Evolutionary conservation across 2,888 invertebrate genomes (phyloP), one percentile per base, ranked within the genome.

Genomic region (Oxytorus armatus): DNA sequence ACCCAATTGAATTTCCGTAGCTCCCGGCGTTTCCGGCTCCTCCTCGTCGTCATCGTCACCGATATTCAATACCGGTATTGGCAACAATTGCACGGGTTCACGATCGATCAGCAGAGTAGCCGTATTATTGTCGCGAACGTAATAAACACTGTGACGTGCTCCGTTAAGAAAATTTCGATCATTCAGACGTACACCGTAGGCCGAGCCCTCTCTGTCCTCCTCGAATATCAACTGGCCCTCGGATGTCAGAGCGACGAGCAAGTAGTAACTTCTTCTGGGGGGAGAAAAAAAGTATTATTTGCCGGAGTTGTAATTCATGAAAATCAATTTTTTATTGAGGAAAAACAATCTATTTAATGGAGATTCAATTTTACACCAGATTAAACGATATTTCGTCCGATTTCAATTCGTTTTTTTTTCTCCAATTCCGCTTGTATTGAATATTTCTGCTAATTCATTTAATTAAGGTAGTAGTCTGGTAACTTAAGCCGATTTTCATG

Each of bases 1-100:
- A 10, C 97, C 97, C 68, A 98, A 95, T 91, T 97, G 97, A 8
- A 97, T 96, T 87, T 97, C 97, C 89, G 96, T 96, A 14, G 95
- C 94, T 7, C 96, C 92, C 1, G 89, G 89, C 33, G 85, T 84
- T 39, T 91, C 88, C 53, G 85, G 84, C 4, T 85, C 86, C 66
- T 86, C 86, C 25, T 86, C 68, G 72, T 86, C 88, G 36, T 87
- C 88, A 29, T 91, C 94, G 85, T 96, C 95, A 83, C 94, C 94
- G 47, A 95, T 93, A 23, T 95, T 95, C 86, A 96, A 94, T 0
- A 95, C 94, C 0, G 95, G 94, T 49, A 96, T 94, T 84, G 95
- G 95, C 77, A 94, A 93, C 87, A 97, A 92, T 8, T 95, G 94
- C 11, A 96, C 95, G 83, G 95, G 94, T 90, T 96, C 96, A 82